These are phyloP conservation scores for Scaptomyza parva DNA, from an alignment of 2,888 invertebrate genomes.

Conservation along the genomic window DNA sequence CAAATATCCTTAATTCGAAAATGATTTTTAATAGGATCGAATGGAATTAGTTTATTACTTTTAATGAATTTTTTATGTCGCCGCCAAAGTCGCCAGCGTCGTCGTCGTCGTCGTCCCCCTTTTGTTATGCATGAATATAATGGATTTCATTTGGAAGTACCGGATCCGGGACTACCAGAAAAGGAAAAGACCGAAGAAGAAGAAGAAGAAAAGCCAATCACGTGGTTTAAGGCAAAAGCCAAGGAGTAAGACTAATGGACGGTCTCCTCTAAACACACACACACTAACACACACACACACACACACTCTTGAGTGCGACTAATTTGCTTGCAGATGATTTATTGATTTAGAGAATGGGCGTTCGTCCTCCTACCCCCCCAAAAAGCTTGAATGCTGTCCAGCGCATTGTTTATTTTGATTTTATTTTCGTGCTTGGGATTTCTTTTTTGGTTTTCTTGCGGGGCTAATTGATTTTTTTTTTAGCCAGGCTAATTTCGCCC, in stretches of 20 bases:
- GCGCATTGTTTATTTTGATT: slow-evolving; percentile 72
- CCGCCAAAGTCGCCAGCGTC: slow-evolving; percentile 42
- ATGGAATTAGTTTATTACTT: slow-evolving; percentile 85
- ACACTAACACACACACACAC: slow-evolving; percentile 14
- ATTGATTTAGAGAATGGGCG: slow-evolving; percentile 74
- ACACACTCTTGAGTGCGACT: slow-evolving; percentile 55
- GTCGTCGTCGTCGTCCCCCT: slow-evolving; percentile 15
- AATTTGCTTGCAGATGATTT: slow-evolving; percentile 81
- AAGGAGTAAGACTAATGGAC: slow-evolving; percentile 71
- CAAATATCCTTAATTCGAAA: slow-evolving; percentile 84
- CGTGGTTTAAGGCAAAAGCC: slow-evolving; percentile 19
- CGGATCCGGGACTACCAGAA: not conserved
- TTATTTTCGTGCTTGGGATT: slow-evolving; percentile 54
- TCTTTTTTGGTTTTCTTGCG: slow-evolving; percentile 31
- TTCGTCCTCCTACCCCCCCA: not conserved
- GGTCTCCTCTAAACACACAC: slow-evolving; percentile 26
- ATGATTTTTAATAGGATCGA: slow-evolving; percentile 85
- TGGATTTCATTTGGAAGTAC: slow-evolving; percentile 56
- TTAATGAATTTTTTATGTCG: slow-evolving; percentile 84
- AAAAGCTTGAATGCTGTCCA: slow-evolving; percentile 1
- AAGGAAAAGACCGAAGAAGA: not conserved
- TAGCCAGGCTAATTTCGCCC: slow-evolving; percentile 53
- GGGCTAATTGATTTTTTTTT: slow-evolving; percentile 70
- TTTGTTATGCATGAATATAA: slow-evolving; percentile 72
- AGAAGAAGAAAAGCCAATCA: slow-evolving; percentile 4